A percentile compares a stretch with the other conserved stretches of the same genome.
Conservation (phyloP, 2,888 invertebrate species). For the Periphyllus acericola region DNA sequence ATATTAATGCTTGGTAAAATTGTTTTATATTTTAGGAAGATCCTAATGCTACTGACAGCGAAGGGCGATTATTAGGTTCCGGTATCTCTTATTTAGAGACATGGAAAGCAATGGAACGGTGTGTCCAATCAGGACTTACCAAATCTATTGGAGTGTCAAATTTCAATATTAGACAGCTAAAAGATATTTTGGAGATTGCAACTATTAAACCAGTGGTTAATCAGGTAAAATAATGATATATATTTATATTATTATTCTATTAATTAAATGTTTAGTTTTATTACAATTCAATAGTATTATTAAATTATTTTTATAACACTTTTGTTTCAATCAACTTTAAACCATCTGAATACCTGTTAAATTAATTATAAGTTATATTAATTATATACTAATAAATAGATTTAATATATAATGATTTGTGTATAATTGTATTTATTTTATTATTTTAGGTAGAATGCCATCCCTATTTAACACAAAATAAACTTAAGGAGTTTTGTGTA, state of each 20-base stretch:
- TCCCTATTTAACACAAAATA: slow-evolving; percentile 71
- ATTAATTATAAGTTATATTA: no score
- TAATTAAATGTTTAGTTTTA: background rate
- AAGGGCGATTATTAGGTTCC: slow-evolving; percentile 45
- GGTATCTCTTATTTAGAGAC: slow-evolving; percentile 70
- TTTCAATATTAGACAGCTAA: slow-evolving; percentile 81
- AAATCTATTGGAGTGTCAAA: slow-evolving; percentile 84
- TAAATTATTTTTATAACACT: background rate
- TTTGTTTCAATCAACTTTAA: background rate
- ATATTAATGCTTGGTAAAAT: background rate
- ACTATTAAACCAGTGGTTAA: slow-evolving; percentile 75
- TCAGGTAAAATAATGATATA: slow-evolving; percentile 69
- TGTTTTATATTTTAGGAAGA: slow-evolving; percentile 38
- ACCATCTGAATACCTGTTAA: no score
- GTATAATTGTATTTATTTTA: background rate
- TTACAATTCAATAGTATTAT: background rate
- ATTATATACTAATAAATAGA: no score
- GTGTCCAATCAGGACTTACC: slow-evolving; percentile 76
- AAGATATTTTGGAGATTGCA: slow-evolving; percentile 73
- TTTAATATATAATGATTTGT: background rate
- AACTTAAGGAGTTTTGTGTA: slow-evolving; percentile 77
- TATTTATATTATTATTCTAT: background rate
- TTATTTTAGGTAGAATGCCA: slow-evolving; percentile 49
- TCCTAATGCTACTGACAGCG: slow-evolving; percentile 52
- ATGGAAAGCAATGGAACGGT: slow-evolving; percentile 79